Conservation (phyloP, 2,113 vertebrate genomes). For the Barbus barbus region DNA sequence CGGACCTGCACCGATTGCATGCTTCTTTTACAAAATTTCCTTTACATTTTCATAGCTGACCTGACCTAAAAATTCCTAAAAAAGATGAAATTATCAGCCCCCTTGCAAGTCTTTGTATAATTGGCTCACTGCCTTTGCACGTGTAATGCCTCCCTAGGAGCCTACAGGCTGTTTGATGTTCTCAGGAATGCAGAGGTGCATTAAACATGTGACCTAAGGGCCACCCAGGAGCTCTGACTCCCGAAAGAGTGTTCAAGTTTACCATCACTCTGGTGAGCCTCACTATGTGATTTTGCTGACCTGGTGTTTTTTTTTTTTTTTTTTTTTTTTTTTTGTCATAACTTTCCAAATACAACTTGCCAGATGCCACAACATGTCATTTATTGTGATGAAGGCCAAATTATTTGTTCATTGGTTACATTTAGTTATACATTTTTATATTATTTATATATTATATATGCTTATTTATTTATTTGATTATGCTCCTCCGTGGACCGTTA, state of each 20-base stretch:
- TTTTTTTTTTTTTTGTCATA: not conserved
- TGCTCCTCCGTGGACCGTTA: not conserved
- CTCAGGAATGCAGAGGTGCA: slow-evolving; percentile 20
- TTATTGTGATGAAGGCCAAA: not conserved
- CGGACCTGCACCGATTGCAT: not conserved
- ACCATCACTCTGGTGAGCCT: not conserved
- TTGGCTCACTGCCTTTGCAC: not conserved
- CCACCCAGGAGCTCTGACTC: slow-evolving; percentile 63
- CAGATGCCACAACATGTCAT: not conserved
- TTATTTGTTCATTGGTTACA: not conserved
- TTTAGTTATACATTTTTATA: not conserved
- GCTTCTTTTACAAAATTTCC: not conserved
- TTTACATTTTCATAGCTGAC: not conserved
- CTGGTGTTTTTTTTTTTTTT: too few species aligned
- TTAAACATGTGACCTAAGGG: slow-evolving; percentile 49
- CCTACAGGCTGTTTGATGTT: slow-evolving; percentile 28
- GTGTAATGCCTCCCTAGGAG: not conserved
- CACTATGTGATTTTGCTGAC: not conserved
- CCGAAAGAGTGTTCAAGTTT: slow-evolving; percentile 15
- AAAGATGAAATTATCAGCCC: not conserved
- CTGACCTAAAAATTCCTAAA: not conserved
- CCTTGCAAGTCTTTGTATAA: not conserved
- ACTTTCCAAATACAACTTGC: not conserved
- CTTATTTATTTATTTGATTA: not conserved
- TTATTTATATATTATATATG: not conserved